phyloP scores from a whole-genome alignment of 2,888 invertebrate species.

The Cerastoderma edule region DNA sequence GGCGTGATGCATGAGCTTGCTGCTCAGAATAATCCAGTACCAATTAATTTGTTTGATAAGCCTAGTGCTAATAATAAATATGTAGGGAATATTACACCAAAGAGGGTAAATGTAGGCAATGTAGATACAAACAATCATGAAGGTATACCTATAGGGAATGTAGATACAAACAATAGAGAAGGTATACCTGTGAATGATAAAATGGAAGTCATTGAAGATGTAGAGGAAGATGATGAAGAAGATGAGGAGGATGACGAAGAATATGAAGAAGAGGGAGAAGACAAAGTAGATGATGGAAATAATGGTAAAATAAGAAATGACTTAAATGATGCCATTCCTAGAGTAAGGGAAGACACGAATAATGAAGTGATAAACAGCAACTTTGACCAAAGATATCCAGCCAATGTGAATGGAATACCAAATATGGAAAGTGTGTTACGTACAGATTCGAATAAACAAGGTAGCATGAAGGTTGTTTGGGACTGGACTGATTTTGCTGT shows the following conservation, averaged over 20 bases:
- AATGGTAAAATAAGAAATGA: background rate
- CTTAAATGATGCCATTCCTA: slow-evolving; percentile 9
- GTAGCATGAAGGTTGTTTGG: slow-evolving; percentile 72
- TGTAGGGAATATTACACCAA: slow-evolving; percentile 11
- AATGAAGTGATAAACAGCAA: slow-evolving; percentile 25
- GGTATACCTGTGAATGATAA: slow-evolving; percentile 36
- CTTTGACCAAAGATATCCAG: slow-evolving; percentile 21
- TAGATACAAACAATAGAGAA: slow-evolving; percentile 32
- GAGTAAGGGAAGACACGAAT: slow-evolving; percentile 2
- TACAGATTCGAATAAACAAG: slow-evolving; percentile 52
- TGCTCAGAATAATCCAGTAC: slow-evolving; percentile 6
- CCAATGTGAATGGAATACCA: background rate
- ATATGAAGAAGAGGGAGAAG: slow-evolving; percentile 26
- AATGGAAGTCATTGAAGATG: slow-evolving; percentile 11
- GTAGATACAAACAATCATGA: slow-evolving; percentile 1
- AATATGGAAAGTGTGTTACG: slow-evolving; percentile 1
- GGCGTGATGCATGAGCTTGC: background rate
- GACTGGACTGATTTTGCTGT: slow-evolving; percentile 79
- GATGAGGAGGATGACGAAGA: slow-evolving; percentile 23
- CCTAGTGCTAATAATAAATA: slow-evolving; percentile 2
- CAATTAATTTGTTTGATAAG: slow-evolving; percentile 36
- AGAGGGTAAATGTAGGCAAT: slow-evolving; percentile 3
- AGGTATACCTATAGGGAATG: slow-evolving; percentile 13
- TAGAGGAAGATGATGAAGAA: slow-evolving; percentile 5
- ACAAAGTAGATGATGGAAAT: slow-evolving; percentile 24